These are phyloP conservation scores for Ormyrus rosae DNA, from an alignment of 2,888 invertebrate species.

Conservation along the genomic window DNA sequence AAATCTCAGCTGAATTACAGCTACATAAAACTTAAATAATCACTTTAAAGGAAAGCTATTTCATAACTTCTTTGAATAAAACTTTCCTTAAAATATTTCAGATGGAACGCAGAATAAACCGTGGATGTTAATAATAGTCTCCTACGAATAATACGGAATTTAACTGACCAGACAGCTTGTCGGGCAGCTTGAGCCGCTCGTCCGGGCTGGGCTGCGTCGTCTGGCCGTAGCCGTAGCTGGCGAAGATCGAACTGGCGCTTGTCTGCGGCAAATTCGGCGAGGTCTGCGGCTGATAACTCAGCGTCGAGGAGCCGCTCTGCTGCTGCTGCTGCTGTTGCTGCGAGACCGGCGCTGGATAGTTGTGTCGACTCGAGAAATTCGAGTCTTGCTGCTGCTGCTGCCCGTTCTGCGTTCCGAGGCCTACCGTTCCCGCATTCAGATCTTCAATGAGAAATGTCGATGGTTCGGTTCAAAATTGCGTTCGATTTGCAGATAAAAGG, in stretches of 20 bases:
- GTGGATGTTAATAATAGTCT: too few species aligned
- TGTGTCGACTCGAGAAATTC: constrained; percentile 62
- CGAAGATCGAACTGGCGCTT: constrained; percentile 21
- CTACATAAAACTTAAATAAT: too few species aligned
- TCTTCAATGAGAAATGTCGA: constrained; percentile 20
- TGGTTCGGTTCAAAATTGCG: too few species aligned
- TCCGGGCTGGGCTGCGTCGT: constrained; percentile 35
- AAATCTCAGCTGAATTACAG: too few species aligned
- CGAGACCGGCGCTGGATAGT: constrained; percentile 52
- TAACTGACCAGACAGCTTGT: constrained; percentile 51
- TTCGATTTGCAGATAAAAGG: too few species aligned
- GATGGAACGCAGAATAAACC: too few species aligned
- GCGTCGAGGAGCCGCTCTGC: constrained; percentile 14
- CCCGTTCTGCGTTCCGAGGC: constrained; percentile 43
- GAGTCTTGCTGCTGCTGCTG: constrained; percentile 62
- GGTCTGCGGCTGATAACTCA: constrained; percentile 62
- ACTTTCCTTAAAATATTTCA: too few species aligned
- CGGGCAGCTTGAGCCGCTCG: constrained; percentile 51
- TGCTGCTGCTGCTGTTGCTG: constrained; percentile 55
- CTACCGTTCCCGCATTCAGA: not conserved
- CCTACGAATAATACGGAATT: not conserved
- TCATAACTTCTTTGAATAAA: too few species aligned
- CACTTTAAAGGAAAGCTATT: too few species aligned
- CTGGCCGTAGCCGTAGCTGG: constrained; percentile 45
- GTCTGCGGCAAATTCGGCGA: constrained; percentile 59